Evolutionary conservation across 2,797 vertebrate species (phyloP), one percentile per base, ranked within the genome.

Genomic region (Tokudaia tokunoshimensis): DNA sequence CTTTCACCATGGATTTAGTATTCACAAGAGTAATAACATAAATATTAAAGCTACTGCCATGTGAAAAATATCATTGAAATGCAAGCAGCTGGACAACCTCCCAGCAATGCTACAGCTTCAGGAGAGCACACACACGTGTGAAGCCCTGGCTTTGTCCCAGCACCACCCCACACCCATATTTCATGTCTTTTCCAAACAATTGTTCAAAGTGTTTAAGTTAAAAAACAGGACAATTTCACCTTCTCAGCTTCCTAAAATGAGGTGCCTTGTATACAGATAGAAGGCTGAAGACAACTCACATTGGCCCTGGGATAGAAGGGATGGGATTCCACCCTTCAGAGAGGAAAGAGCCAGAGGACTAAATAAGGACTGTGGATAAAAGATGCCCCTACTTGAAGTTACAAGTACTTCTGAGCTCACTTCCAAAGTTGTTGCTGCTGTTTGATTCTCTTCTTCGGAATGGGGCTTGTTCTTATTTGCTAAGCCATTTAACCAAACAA

Each of bases 31-130:
- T 52, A 65, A 41, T 83, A 86, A 34, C 8, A 52, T 26, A 87
- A 95, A 93, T 34, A 75, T 34, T 74, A 44, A 75, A 85, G 94
- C 7, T 34, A 85, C 82, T 75, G 72, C 75, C 26, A 67, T 14
- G 34, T 63, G 29, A 92, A 78, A 82, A 93, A 44, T 17, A 65
- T 50, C 41, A 47, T 8, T 41, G 5, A 94, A 95, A 92, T 31
- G n/a, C 12, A 80, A 89, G 15, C 44, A 85, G 74, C 3, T 83
- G 31, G 57, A 91, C 8, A 78, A 78, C 15, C 72, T 67, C 83
- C 55, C 6, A 1, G 29, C 22, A 34, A 24, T 3, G n/a, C 7
- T 47, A 31, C 10, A 10, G 31, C 3, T 50, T 19, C 20, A 1
- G 14, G 4, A 74, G 11, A 63, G 34, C 37, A n/a, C 31, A 11